A percentile compares a stretch with the other conserved stretches of the same genome.
Evolutionary conservation across 2,113 vertebrate genomes (phyloP).

Genomic region (Salminus brasiliensis): DNA sequence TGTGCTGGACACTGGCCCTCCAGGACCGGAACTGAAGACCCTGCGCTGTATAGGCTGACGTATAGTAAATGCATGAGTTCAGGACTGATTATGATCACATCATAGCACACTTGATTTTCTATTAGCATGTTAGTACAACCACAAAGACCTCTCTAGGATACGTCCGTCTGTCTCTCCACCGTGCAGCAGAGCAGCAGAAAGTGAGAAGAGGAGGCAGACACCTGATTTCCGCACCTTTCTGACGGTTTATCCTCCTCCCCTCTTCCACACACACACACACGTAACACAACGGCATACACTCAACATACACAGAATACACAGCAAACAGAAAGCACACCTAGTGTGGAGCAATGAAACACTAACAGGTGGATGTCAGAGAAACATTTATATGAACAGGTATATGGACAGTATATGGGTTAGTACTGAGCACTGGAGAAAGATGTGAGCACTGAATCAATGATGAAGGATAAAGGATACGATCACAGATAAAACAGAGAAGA

Average conservation of each 20-base stretch:
- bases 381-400: conserved; percentile 7
- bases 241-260: not conserved
- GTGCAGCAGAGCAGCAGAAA: conserved; percentile 30
- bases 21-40: too few species aligned
- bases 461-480: not conserved
- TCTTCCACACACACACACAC: conserved; percentile 2
- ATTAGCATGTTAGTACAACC: conserved; percentile 56
- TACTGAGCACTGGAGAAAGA: conserved; percentile 1
- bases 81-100: conserved; percentile 18
- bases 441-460: not conserved
- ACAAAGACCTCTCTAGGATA: conserved; percentile 46
- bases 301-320: conserved; percentile 27
- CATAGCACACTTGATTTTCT: conserved; percentile 33
- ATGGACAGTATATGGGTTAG: not conserved
- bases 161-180: conserved; percentile 20
- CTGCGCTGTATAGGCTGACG: too few species aligned
- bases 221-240: not conserved
- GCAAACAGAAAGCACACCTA: not conserved
- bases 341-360: not conserved
- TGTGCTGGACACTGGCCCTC: too few species aligned
- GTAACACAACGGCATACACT: not conserved
- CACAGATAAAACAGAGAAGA: not conserved
- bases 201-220: conserved; percentile 8
- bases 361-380: not conserved
- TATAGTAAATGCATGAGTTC: not conserved